Percentiles rank a stretch among this genome's conserved stretches.
These are phyloP conservation scores for Encarsia formosa DNA, from an alignment of 2,888 invertebrate genomes.

Conservation along the genomic window DNA sequence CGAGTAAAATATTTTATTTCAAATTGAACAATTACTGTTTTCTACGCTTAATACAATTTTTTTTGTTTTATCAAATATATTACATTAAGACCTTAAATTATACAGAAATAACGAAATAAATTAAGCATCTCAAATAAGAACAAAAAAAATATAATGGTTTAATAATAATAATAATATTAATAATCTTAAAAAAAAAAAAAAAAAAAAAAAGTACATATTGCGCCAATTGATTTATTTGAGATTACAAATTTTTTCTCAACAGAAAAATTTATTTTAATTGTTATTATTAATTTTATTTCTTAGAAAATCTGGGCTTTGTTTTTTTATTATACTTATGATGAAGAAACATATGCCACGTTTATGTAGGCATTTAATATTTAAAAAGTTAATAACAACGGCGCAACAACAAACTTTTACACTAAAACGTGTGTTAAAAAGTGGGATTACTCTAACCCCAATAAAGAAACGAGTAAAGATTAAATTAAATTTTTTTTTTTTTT, in stretches of 20 bases:
- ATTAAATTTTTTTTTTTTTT: slow-evolving; percentile 12
- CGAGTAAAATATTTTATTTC: slow-evolving; percentile 28
- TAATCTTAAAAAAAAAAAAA: slow-evolving; percentile 9
- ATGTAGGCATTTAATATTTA: slow-evolving; percentile 10
- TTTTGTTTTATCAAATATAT: slow-evolving; percentile 22
- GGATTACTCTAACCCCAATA: slow-evolving; percentile 16
- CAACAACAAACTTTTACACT: slow-evolving; percentile 24
- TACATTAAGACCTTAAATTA: slow-evolving; percentile 27
- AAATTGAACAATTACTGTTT: slow-evolving; percentile 26
- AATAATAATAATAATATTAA: neutral
- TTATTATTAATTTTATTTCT: too few relatives aligned
- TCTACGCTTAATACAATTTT: slow-evolving; percentile 25
- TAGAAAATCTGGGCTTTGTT: too few relatives aligned
- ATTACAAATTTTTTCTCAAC: too few relatives aligned
- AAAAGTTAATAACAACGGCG: slow-evolving; percentile 19
- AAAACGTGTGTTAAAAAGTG: slow-evolving; percentile 25
- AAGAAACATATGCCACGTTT: slow-evolving; percentile 11
- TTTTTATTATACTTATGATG: too few relatives aligned
- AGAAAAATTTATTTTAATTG: too few relatives aligned
- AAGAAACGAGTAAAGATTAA: slow-evolving; percentile 21
- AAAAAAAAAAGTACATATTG: too few relatives aligned
- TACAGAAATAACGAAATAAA: slow-evolving; percentile 27
- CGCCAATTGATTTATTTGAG: too few relatives aligned
- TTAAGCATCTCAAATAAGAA: slow-evolving; percentile 21
- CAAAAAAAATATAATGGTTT: slow-evolving; percentile 4